A percentile compares a stretch with the other conserved stretches of the same genome.
Conservation (phyloP, 1,140 invertebrate genomes). For the Eurytemora carolleeae region DNA sequence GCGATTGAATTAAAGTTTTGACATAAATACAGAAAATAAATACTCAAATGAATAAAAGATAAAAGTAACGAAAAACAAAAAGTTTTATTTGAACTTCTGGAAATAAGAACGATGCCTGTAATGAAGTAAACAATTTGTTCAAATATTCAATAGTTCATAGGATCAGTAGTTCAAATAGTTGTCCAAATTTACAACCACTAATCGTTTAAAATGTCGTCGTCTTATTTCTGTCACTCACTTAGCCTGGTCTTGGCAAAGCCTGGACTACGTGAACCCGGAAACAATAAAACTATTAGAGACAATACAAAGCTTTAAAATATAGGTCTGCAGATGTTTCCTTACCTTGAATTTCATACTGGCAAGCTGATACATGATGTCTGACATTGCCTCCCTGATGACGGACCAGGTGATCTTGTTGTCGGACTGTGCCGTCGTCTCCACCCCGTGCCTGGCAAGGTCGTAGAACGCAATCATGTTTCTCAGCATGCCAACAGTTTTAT, state of each 20-base stretch:
- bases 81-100: no score
- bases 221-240: neutral
- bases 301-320: neutral
- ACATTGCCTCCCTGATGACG: slow-evolving; percentile 89
- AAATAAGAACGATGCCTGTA: no score
- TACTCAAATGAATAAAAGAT: no score
- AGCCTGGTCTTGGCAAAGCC: neutral
- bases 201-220: slow-evolving; percentile 1
- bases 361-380: slow-evolving; percentile 84
- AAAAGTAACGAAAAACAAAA: no score
- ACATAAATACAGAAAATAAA: no score
- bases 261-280: neutral
- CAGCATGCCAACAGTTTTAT: slow-evolving; percentile 97
- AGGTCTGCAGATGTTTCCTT: slow-evolving; percentile 18
- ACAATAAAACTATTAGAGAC: neutral
- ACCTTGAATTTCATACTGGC: slow-evolving; percentile 99
- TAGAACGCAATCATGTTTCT: slow-evolving; percentile 97
- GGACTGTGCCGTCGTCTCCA: slow-evolving; percentile 91
- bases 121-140: no score
- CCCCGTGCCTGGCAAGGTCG: slow-evolving; percentile 88
- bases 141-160: no score
- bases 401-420: slow-evolving; percentile 99
- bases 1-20: no score
- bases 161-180: no score
- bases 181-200: no score